Evolutionary conservation across 2,888 invertebrate species (phyloP).

Genomic region (Orthosia incerta): DNA sequence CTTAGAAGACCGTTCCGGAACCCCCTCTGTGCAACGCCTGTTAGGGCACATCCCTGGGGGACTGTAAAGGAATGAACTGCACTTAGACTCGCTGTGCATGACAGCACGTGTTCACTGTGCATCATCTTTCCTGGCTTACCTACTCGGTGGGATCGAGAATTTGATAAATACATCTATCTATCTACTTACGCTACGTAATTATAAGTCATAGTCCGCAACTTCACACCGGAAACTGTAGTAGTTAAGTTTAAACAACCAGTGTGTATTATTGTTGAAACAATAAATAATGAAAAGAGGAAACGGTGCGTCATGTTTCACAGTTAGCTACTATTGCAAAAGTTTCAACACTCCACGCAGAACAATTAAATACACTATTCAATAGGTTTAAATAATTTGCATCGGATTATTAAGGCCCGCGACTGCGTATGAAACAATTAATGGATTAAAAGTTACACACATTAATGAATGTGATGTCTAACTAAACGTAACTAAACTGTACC

Average conservation of each 20-base stretch:
- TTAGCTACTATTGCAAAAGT: slow-evolving; percentile 14
- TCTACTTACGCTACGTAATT: neutral
- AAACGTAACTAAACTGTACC: no score
- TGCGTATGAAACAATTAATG: neutral
- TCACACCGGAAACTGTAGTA: slow-evolving; percentile 9
- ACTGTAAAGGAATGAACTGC: neutral
- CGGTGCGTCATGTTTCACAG: slow-evolving; percentile 51
- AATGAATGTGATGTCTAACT: no score
- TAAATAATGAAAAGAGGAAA: slow-evolving; percentile 39
- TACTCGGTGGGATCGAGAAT: neutral
- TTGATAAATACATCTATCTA: no score
- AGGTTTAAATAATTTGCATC: neutral
- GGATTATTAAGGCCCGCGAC: neutral
- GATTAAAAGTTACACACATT: neutral
- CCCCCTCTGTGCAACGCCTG: no score
- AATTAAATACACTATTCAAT: slow-evolving; percentile 26
- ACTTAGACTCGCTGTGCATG: neutral
- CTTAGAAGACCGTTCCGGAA: no score
- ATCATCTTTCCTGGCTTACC: neutral
- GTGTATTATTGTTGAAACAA: slow-evolving; percentile 38
- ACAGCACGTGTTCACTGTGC: neutral
- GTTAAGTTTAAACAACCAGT: slow-evolving; percentile 10
- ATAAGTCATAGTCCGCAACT: neutral
- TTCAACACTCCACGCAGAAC: slow-evolving; percentile 19
- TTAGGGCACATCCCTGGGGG: neutral